phyloP scores from a whole-genome alignment of 2,113 vertebrate genomes.

The Hoplias malabaricus region DNA sequence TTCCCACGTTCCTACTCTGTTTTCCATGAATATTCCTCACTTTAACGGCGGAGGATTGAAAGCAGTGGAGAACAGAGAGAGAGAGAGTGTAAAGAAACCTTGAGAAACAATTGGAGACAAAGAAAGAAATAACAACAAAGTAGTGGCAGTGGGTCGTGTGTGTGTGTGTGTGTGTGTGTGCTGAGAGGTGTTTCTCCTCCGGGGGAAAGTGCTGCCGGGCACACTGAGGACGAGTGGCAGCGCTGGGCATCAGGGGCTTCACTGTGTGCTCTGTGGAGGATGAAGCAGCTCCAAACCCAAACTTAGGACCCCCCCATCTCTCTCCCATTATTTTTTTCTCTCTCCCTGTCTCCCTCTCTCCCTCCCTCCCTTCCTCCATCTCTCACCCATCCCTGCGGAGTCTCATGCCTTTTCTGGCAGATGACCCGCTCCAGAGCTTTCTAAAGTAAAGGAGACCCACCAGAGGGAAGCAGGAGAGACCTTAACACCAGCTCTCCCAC shows the following conservation, averaged over 20 bases:
- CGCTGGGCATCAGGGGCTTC: slow-evolving; percentile 7
- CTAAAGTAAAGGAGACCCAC: slow-evolving; percentile 35
- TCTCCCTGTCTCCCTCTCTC: no score
- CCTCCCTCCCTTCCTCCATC: no score
- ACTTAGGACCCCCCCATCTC: neutral
- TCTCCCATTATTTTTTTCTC: no score
- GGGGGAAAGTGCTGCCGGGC: slow-evolving; percentile 11
- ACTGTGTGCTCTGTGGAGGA: slow-evolving; percentile 26
- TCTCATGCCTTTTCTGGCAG: slow-evolving; percentile 35
- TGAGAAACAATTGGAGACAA: no score
- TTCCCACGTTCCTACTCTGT: neutral
- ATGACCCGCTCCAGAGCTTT: slow-evolving; percentile 26
- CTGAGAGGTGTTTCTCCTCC: slow-evolving; percentile 21
- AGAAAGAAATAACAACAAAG: neutral
- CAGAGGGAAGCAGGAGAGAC: neutral
- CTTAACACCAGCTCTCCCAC: neutral
- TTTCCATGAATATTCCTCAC: neutral
- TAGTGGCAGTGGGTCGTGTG: neutral
- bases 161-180: neutral
- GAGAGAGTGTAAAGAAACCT: no score
- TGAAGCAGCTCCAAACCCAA: slow-evolving; percentile 11
- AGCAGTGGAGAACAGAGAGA: neutral
- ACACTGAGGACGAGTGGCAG: slow-evolving; percentile 7
- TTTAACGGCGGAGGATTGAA: neutral
- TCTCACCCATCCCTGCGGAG: neutral